Base-by-base conservation (phyloP, 1,140 invertebrate species). In the silkworm (Bombyx mori) region DNA sequence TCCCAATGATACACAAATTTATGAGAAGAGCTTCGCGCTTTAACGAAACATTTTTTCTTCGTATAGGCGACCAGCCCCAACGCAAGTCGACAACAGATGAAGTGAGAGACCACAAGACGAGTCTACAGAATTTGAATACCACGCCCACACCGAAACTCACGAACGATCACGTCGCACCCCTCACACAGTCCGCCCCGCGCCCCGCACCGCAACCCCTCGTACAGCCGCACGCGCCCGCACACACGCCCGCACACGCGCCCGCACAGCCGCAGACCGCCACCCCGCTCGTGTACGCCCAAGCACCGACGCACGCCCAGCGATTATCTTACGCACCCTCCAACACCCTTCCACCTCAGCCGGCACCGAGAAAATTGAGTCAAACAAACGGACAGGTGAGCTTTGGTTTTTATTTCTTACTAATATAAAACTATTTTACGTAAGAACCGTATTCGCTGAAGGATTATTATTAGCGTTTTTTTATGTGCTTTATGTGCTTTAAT, bases 281-380 rank as follows among this genome's bases (percentile, higher is more conserved):
- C 66, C 43, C 68, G 45, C 45, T 42, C 3, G 22, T 52, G 46
- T 60, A 60, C 60, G 54, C 65, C n/a, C 67, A 66, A 52, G 45
- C 63, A 45, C 69, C 59, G 44, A 8, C 57, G 50, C 61, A 61
- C 57, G 56, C 54, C 54, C 65, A 67, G 49, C 73, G 68, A 56
- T 70, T 75, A 61, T 63, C 66, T 52, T 57, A 62, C 5, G 65
- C 64, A 52, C 64, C 69, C 65, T 64, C 64, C 54, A 69, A 61
- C 54, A 60, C 75, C 18, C 71, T 70, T 9, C 73, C 85, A 52
- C 88, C 87, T 51, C 87, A 89, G 66, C 88, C 86, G 1, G 86
- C 88, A 57, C 86, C 88, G 10, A 68, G 88, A 63, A 82, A 81
- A 74, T 70, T 89, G 47, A 85, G 82, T 62, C 82, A 86, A 60